Base-by-base conservation (phyloP, 2,888 invertebrate species). In the Girardia tigrina region DNA sequence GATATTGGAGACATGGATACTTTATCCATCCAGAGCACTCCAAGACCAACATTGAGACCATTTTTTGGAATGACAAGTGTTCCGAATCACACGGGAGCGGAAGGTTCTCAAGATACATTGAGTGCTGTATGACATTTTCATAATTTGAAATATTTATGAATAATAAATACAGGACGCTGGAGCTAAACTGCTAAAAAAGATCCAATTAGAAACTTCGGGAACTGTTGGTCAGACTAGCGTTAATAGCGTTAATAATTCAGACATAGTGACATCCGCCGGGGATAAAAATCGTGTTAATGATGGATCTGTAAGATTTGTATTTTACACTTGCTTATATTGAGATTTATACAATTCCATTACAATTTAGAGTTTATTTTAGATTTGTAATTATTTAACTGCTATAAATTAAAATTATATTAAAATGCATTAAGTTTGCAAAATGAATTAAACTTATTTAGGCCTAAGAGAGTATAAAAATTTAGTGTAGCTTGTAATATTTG, bases 21-120 rank as follows among this genome's bases (percentile, higher is more conserved):
- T 27, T 20, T 76, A 26, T 76, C 76, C 16, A 16, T 76, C 14
- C 76, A 76, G 27, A 76, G 73, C 23, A 76, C 76, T 70, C 76
- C 74, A 6, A 4, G 72, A n/a, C 73, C 71, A 23, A 76, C 42
- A 23, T 28, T 77, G 14, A 12, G 71, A 56, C 70, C 76, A 12
- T 73, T 29, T 27, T 42, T 77, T 27, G 29, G 56, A 28, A n/a
- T n/a, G 14, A 6, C 28, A 16, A 26, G 36, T 8, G 36, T 36
- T 36, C 36, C 36, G 36, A 36, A 36, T 36, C 36, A 36, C 16
- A 14, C 42, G 4, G 75, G 28, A 28, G 70, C 70, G 12, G 28
- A 71, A 23, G 69, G 70, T 70, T 72, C 70, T 14, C 70, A 74
- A 12, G 74, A 74, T 26, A 74, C 74, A 2, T 56, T 74, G 14